These are phyloP conservation scores for Autographa pulchrina DNA, from an alignment of 2,888 invertebrate species.

Conservation along the genomic window DNA sequence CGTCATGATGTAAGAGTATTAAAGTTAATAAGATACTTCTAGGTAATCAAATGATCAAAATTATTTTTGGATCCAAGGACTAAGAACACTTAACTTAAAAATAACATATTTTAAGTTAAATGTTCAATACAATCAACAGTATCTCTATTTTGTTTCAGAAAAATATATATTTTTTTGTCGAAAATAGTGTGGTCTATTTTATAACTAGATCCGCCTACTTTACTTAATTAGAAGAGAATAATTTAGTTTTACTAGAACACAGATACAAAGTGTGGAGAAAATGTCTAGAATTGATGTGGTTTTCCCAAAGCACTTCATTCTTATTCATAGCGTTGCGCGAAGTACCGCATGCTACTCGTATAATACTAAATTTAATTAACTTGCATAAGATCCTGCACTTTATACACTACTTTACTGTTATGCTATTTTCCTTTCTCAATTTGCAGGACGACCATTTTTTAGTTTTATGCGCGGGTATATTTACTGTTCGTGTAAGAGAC, in stretches of 20 bases:
- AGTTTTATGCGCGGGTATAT: not conserved
- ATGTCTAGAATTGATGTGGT: conserved; percentile 35
- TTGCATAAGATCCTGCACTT: conserved; percentile 26
- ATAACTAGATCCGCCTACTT: no score
- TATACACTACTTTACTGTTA: conserved; percentile 1
- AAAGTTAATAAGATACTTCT: no score
- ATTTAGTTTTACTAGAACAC: conserved; percentile 7
- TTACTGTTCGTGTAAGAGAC: not conserved
- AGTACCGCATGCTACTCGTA: conserved; percentile 16
- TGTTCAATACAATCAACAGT: no score
- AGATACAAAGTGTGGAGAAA: conserved; percentile 20
- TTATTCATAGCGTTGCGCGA: conserved; percentile 42
- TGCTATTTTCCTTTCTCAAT: conserved; percentile 8
- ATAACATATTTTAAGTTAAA: no score
- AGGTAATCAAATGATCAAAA: no score
- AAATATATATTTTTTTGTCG: no score
- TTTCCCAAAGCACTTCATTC: conserved; percentile 26
- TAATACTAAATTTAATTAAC: conserved; percentile 45
- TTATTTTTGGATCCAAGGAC: no score
- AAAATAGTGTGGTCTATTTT: no score
- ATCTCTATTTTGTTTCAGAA: no score
- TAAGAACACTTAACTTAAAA: no score
- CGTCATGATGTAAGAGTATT: no score
- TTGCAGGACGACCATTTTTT: not conserved
- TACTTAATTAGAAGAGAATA: conserved; percentile 6